phyloP scores from a whole-genome alignment of 2,113 vertebrate species.

The Aegithalos caudatus region DNA sequence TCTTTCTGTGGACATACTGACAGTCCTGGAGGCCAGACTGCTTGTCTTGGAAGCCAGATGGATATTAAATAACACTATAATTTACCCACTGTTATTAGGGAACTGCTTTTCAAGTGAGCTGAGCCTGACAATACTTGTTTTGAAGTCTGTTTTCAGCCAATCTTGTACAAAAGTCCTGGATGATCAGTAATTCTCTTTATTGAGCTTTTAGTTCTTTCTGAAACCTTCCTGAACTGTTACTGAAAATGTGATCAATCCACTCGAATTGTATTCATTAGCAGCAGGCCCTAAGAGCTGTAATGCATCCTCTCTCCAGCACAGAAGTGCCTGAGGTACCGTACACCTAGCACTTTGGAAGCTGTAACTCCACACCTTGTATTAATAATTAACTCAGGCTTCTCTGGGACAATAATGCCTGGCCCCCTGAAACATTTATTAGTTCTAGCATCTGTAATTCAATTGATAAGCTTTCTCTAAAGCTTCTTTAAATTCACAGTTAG shows the following conservation, averaged over 20 bases:
- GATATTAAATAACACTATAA: background rate
- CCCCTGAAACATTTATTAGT: constrained; percentile 69
- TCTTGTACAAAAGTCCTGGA: background rate
- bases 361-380: constrained; percentile 70
- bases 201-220: background rate
- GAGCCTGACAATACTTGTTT: background rate
- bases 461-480: constrained; percentile 65
- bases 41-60: background rate
- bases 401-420: constrained; percentile 57
- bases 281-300: constrained; percentile 44
- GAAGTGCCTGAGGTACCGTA: constrained; percentile 9
- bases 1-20: background rate
- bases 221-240: constrained; percentile 46
- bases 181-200: background rate
- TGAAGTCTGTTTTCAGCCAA: background rate
- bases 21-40: background rate
- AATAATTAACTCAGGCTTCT: constrained; percentile 74
- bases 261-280: constrained; percentile 25
- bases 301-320: constrained; percentile 1
- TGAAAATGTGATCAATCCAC: constrained; percentile 28
- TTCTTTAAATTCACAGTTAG: constrained; percentile 70
- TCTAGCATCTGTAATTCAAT: constrained; percentile 70
- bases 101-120: background rate
- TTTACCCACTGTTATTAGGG: background rate
- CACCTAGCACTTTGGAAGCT: constrained; percentile 49